Conservation (phyloP, 2,888 invertebrate species). For the Eudemis profundana region DNA sequence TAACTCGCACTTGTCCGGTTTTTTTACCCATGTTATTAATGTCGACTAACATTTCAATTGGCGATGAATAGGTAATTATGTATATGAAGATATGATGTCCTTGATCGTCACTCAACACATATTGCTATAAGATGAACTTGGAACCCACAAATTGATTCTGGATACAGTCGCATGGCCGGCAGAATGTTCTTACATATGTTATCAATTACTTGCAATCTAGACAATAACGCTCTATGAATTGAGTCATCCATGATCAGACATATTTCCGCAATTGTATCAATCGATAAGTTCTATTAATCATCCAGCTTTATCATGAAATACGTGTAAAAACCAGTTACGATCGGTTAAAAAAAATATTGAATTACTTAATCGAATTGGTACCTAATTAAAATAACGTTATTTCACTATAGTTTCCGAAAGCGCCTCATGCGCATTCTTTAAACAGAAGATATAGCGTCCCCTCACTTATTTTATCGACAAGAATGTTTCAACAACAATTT, state of each 20-base stretch:
- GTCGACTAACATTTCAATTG: neutral
- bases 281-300: slow-evolving; percentile 29
- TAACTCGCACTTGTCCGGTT: too few relatives aligned
- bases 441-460: too few relatives aligned
- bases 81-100: neutral
- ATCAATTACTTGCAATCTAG: slow-evolving; percentile 37
- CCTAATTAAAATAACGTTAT: too few relatives aligned
- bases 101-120: slow-evolving; percentile 3
- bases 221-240: slow-evolving; percentile 35
- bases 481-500: too few relatives aligned
- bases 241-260: slow-evolving; percentile 34
- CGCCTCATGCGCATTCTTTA: too few relatives aligned
- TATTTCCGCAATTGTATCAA: slow-evolving; percentile 35
- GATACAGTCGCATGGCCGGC: slow-evolving; percentile 33
- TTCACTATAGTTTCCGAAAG: too few relatives aligned
- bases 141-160: slow-evolving; percentile 28
- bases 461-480: too few relatives aligned
- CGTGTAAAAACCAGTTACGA: slow-evolving; percentile 18
- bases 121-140: slow-evolving; percentile 21
- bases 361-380: slow-evolving; percentile 5
- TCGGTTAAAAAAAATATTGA: neutral
- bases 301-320: slow-evolving; percentile 22
- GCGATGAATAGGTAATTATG: neutral
- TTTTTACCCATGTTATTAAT: neutral
- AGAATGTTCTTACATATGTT: slow-evolving; percentile 23